Conservation (phyloP, 1,140 invertebrate genomes). For the Drosophila kikkawai region DNA sequence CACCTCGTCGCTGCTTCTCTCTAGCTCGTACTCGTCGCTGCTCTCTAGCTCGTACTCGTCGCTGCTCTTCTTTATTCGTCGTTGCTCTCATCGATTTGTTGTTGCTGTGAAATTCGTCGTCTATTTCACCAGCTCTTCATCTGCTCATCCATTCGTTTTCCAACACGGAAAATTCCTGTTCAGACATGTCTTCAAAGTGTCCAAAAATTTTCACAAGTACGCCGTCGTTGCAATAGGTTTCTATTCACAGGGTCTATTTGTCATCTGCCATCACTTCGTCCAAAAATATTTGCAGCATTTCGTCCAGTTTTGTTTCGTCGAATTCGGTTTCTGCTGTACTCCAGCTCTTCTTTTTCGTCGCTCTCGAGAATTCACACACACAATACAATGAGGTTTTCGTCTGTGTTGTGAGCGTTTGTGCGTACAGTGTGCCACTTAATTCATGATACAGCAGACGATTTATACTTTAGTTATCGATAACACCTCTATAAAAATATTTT, state of each 20-base stretch:
- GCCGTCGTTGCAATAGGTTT: no score
- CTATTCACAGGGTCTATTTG: no score
- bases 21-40: no score
- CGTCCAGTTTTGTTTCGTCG: not conserved
- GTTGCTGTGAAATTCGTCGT: not conserved
- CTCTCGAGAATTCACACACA: not conserved
- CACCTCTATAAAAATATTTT: no score
- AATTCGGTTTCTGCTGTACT: not conserved
- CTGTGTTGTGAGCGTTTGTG: not conserved
- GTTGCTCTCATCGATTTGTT: not conserved
- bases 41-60: no score
- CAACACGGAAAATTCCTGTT: not conserved
- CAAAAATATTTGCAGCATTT: not conserved
- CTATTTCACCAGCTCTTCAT: not conserved
- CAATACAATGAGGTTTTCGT: not conserved
- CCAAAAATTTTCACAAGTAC: not conserved
- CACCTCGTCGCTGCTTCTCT: no score
- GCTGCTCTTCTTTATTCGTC: not conserved
- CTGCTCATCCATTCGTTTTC: not conserved
- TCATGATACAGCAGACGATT: no score
- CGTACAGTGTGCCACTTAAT: no score
- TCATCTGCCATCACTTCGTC: no score
- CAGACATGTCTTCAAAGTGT: not conserved
- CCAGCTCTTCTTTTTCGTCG: not conserved
- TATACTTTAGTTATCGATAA: no score